These are phyloP conservation scores for Dicroscelio sp. DNA, from an alignment of 2,888 invertebrate genomes.

Conservation along the genomic window DNA sequence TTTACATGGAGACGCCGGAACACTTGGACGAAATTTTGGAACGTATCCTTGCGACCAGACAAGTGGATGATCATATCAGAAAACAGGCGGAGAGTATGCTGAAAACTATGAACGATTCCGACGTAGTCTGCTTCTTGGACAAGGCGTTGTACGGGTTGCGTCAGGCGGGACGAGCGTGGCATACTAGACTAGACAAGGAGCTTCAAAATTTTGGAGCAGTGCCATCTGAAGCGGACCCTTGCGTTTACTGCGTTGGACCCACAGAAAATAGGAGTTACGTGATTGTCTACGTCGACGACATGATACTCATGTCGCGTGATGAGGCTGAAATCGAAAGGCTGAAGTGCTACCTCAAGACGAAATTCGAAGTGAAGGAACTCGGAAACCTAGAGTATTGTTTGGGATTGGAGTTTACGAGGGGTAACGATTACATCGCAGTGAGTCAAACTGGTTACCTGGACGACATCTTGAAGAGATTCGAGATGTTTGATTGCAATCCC, in stretches of 20 bases:
- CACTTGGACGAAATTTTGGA: conserved; percentile 36
- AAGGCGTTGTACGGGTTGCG: conserved; percentile 24
- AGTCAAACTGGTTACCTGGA: neutral
- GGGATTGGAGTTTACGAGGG: conserved; percentile 33
- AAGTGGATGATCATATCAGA: neutral
- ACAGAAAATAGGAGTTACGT: neutral
- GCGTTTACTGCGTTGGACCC: neutral
- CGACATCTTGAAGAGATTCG: neutral
- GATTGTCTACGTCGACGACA: conserved; percentile 46
- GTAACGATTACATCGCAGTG: neutral
- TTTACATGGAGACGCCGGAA: conserved; percentile 72
- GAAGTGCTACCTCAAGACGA: conserved; percentile 6
- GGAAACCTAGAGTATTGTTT: conserved; percentile 7
- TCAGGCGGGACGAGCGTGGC: conserved; percentile 32
- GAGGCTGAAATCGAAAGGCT: conserved; percentile 25
- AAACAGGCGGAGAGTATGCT: neutral
- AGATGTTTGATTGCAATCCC: neutral
- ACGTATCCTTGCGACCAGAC: neutral
- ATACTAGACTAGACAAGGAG: conserved; percentile 2
- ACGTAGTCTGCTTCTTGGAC: neutral
- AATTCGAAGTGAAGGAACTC: conserved; percentile 41
- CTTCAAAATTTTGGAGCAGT: neutral
- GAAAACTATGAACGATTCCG: neutral
- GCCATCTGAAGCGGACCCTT: neutral
- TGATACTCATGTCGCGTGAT: conserved; percentile 30